Conservation (phyloP, 1,140 invertebrate species). For the Drosophila melanogaster region Release_6_plus_ISO1_MT NT_037436.4:3089501-3090000, state of each 20-base stretch:
- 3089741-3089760: constrained; percentile 59
- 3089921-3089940: constrained; percentile 50
- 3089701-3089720: constrained; percentile 10
- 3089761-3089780: constrained; percentile 59
- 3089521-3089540: constrained; percentile 62
- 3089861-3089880: constrained; percentile 21
- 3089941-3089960: constrained; percentile 20
- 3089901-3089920: constrained; percentile 33
- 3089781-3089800: constrained; percentile 7
- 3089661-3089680: constrained; percentile 70
- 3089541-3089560: constrained; percentile 51
- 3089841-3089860: constrained; percentile 63
- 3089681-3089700: constrained; percentile 70
- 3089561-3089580: constrained; percentile 48
- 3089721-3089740: constrained; percentile 37
- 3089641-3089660: constrained; percentile 71
- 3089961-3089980: constrained; percentile 37
- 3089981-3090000: constrained; percentile 5
- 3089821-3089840: constrained; percentile 28
- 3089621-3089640: constrained; percentile 31
- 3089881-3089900: constrained; percentile 19
- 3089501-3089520: constrained; percentile 72
- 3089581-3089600: constrained; percentile 22
- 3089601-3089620: constrained; percentile 2
- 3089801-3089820: too few species aligned